These are phyloP conservation scores for Rhizoglyphus robini DNA, from an alignment of 1,140 invertebrate genomes.

Conservation along the genomic window DNA sequence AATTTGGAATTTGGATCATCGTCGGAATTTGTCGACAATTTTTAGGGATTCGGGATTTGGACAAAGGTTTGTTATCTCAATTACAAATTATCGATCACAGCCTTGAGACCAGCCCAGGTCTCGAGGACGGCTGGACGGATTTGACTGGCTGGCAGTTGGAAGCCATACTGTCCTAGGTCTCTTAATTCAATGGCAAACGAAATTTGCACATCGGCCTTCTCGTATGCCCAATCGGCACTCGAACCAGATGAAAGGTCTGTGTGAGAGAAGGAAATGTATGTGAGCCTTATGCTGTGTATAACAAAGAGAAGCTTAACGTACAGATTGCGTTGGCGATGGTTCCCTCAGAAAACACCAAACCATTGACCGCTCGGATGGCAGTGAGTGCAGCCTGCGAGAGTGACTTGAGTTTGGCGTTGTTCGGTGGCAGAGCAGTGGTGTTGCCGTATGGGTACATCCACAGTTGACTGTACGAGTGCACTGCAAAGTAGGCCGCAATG, in stretches of 20 bases:
- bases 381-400: constrained; percentile 7
- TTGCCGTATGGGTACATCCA: constrained; percentile 58
- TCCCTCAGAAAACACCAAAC: constrained; percentile 9
- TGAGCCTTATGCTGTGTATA: no score
- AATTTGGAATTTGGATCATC: no score
- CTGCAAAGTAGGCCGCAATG: constrained; percentile 26
- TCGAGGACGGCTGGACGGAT: constrained; percentile 57
- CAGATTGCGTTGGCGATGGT: constrained; percentile 19
- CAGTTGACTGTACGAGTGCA: constrained; percentile 28
- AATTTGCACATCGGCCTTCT: constrained; percentile 26
- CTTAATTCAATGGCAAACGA: constrained; percentile 36
- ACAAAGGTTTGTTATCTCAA: no score
- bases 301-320: background rate
- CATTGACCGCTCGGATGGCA: constrained; percentile 10
- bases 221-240: constrained; percentile 15
- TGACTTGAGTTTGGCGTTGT: constrained; percentile 28
- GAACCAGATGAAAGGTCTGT: constrained; percentile 17
- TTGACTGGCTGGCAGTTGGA: constrained; percentile 40
- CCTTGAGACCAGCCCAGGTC: constrained; percentile 49
- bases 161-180: constrained; percentile 37
- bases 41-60: no score
- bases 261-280: no score
- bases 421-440: constrained; percentile 36
- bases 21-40: no score
- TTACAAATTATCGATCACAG: constrained; percentile 20